Evolutionary conservation across 2,113 vertebrate species (phyloP).

Genomic region (Apaloderma vittatum): DNA sequence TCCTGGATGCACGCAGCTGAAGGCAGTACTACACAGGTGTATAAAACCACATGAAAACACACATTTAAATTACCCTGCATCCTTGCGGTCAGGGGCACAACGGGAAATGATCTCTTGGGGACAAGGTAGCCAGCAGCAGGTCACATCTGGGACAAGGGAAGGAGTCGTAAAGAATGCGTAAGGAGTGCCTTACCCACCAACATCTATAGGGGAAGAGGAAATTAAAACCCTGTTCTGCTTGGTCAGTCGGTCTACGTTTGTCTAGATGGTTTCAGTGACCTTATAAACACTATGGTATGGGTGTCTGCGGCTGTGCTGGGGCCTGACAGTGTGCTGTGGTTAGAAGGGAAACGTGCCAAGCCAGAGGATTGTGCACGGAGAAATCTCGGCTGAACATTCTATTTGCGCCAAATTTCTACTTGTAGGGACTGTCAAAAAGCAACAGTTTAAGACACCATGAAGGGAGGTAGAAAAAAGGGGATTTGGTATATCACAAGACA

Average conservation of each 20-base stretch:
- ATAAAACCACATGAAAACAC: neutral
- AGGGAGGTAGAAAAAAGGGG: neutral
- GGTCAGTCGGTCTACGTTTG: neutral
- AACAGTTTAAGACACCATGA: neutral
- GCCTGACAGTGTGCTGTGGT: neutral
- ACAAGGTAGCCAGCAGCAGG: neutral
- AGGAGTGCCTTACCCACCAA: neutral
- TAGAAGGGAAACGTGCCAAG: neutral
- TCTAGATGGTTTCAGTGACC: neutral
- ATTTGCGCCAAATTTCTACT: neutral
- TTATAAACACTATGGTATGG: neutral
- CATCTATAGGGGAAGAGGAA: neutral
- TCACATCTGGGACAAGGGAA: neutral
- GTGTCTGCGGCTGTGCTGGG: neutral
- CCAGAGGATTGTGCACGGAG: neutral
- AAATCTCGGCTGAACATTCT: neutral
- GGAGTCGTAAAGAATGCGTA: neutral
- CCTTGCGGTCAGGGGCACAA: neutral
- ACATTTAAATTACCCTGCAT: neutral
- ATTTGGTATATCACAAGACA: neutral
- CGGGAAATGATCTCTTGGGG: neutral
- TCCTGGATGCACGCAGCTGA: neutral
- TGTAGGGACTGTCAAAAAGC: neutral
- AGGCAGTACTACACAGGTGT: neutral
- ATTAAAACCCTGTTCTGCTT: neutral